Base-by-base conservation (phyloP, 1,140 invertebrate species). In the Drosophila seguyi region DNA sequence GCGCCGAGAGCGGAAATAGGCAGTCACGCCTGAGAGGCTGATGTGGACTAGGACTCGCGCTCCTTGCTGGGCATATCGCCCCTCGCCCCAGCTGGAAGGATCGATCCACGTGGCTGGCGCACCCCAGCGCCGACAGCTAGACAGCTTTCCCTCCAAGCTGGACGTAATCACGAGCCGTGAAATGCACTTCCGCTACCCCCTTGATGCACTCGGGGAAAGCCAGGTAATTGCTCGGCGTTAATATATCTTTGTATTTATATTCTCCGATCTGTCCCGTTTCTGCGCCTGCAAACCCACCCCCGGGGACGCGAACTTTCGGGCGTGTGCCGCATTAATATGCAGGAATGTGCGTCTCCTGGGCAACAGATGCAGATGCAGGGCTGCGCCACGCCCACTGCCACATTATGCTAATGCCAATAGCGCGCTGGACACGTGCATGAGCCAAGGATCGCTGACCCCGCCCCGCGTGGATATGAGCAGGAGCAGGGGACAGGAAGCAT, bases 141-240 rank as follows among this genome's bases (percentile, higher is more conserved):
- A 47, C 60, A 68, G 67, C 60, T 62, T 77, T 73, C 29, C 66
- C 60, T 20, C 22, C 44, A 16, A 58, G 74, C 78, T 39, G 61
- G 60, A 10, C 74, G 75, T 77, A 85, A 74, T 72, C 75, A 78
- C 36, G 68, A 80, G 84, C 73, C 84, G 74, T 84, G 83, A 91
- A 91, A 91, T 91, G 84, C 88, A 91, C 90, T 91, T 91, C 88
- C 88, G 88, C 61, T 65, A 58, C 63, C 61, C 79, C 75, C 69
- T 65, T 63, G 29, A 8, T 31, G 29, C 38, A 58, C 22, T 31
- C 16, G n/a, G 4, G 27, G 38, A 41, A 39, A 22, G 22, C 55
- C 36, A 57, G 34, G 22, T 18, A 18, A 41, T 13, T 20, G 42
- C 27, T 20, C 8, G 6, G 8, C 22, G 16, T 1, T 25, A 29